Evolutionary conservation across 2,797 vertebrate genomes (phyloP).

Genomic region (Acanthopagrus latus): DNA sequence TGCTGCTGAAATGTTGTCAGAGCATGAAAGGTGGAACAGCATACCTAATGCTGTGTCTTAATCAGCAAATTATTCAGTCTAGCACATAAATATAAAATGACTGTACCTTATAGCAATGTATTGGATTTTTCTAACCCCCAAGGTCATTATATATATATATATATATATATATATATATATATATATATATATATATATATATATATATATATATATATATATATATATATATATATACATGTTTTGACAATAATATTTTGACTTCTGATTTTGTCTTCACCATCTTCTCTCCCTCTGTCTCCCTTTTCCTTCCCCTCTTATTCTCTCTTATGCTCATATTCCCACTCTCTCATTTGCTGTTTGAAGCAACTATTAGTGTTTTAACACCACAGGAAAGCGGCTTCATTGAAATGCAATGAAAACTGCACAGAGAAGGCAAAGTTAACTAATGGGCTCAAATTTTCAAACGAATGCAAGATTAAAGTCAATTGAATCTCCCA

Average conservation of each 20-base stretch:
- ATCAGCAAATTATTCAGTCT: constrained; percentile 75
- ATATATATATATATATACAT: constrained; percentile 60
- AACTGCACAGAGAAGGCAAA: constrained; percentile 87
- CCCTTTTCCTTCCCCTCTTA: constrained; percentile 56
- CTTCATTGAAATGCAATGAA: constrained; percentile 90
- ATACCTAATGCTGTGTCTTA: constrained; percentile 71
- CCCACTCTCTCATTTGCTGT: constrained; percentile 79
- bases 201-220: constrained; percentile 58
- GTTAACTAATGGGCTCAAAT: constrained; percentile 90
- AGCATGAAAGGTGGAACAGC: constrained; percentile 46
- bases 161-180: constrained; percentile 53
- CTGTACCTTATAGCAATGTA: constrained; percentile 66
- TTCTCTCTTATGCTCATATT: constrained; percentile 65
- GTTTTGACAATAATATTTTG: constrained; percentile 78
- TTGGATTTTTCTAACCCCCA: constrained; percentile 48
- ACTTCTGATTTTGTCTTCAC: constrained; percentile 42
- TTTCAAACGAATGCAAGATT: constrained; percentile 91
- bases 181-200: constrained; percentile 67
- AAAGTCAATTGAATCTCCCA: constrained; percentile 90
- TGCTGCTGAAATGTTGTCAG: constrained; percentile 70
- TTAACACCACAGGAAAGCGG: constrained; percentile 87
- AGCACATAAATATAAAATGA: constrained; percentile 74
- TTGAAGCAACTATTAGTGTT: constrained; percentile 89
- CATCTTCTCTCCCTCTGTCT: constrained; percentile 30
- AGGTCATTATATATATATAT: constrained; percentile 52